Conservation (phyloP, 2,888 invertebrate species). For the Sinhomidia bicolor region DNA sequence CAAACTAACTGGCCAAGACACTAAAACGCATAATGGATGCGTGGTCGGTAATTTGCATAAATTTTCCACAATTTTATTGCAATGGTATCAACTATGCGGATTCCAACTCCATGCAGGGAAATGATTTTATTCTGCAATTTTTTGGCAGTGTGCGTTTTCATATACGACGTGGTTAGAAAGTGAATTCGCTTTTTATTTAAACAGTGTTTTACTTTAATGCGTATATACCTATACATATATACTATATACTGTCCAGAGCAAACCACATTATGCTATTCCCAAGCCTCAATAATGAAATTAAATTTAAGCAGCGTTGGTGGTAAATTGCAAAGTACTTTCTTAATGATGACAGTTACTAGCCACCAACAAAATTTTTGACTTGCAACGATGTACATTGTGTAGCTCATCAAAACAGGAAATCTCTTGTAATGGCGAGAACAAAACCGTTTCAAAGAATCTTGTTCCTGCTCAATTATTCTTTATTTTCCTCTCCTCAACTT, state of each 20-base stretch:
- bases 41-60: no score
- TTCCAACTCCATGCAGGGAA: no score
- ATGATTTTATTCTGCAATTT: no score
- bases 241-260: background rate
- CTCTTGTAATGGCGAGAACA: constrained; percentile 26
- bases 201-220: no score
- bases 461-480: constrained; percentile 15
- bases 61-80: no score
- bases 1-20: no score
- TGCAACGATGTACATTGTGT: background rate
- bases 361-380: constrained; percentile 21
- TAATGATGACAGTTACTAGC: constrained; percentile 44
- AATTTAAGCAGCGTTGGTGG: constrained; percentile 5
- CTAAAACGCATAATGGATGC: no score
- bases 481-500: background rate
- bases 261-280: background rate
- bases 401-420: background rate
- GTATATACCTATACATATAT: no score
- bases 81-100: no score
- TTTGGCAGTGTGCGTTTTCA: no score
- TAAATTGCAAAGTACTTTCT: constrained; percentile 9
- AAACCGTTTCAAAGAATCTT: background rate
- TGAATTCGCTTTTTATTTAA: no score
- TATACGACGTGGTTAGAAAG: no score
- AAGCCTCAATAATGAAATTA: constrained; percentile 2